These are phyloP conservation scores for Drosophila koepferae DNA, from an alignment of 2,888 invertebrate genomes.

Conservation along the genomic window DNA sequence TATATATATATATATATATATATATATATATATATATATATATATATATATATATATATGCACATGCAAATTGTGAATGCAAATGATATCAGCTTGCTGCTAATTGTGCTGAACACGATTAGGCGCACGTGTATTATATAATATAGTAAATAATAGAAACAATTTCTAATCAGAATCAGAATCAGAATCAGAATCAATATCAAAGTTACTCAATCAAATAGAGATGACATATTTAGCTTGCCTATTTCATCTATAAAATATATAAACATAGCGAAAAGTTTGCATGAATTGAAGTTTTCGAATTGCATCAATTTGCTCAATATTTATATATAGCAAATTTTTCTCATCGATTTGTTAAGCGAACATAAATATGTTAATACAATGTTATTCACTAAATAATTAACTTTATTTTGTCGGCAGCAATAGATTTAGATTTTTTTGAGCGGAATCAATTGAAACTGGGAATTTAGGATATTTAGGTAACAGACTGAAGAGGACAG, in stretches of 20 bases:
- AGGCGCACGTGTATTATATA: not conserved
- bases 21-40: not conserved
- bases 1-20: too few species aligned
- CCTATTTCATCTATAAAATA: too few species aligned
- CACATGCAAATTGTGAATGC: not conserved
- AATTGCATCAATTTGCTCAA: not conserved
- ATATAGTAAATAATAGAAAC: not conserved
- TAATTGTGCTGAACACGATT: not conserved
- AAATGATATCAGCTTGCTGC: not conserved
- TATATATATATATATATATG: not conserved
- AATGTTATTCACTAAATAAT: not conserved
- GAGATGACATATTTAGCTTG: not conserved
- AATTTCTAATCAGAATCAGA: not conserved
- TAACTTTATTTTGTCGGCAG: not conserved
- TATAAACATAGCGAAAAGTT: too few species aligned
- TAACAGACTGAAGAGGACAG: too few species aligned
- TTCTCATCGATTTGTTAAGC: too few species aligned
- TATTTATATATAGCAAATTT: too few species aligned
- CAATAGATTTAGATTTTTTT: not conserved
- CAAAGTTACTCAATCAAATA: not conserved
- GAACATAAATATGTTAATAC: not conserved
- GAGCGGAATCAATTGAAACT: not conserved
- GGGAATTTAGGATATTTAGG: not conserved
- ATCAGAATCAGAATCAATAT: not conserved
- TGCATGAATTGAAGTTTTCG: not conserved